A percentile compares a stretch with the other conserved stretches of the same genome.
These are phyloP conservation scores for Trichogramma dendrolimi DNA, from an alignment of 2,888 invertebrate species.

Conservation along the genomic window DNA sequence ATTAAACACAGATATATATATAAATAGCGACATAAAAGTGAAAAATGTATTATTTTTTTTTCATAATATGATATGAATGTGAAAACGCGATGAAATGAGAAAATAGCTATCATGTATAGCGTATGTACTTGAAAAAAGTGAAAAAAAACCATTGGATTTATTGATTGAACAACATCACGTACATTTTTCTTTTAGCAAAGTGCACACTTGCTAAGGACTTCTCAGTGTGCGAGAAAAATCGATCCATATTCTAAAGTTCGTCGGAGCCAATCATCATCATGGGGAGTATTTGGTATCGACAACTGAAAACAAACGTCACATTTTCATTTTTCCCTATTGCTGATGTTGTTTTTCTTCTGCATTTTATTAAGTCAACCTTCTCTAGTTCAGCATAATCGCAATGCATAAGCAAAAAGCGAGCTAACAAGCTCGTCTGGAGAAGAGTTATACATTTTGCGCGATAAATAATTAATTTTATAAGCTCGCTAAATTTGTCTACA, in stretches of 20 bases:
- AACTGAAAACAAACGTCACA: slow-evolving; percentile 28
- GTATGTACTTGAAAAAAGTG: neutral
- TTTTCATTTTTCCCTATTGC: slow-evolving; percentile 10
- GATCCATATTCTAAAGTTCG: slow-evolving; percentile 26
- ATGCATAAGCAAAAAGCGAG: too few species aligned
- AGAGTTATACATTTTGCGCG: too few species aligned
- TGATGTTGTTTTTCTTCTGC: neutral
- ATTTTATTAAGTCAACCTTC: too few species aligned
- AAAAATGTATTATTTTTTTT: neutral
- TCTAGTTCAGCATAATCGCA: too few species aligned
- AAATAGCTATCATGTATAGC: too few species aligned
- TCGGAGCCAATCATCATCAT: slow-evolving; percentile 28
- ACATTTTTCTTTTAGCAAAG: slow-evolving; percentile 21
- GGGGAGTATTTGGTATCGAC: slow-evolving; percentile 30
- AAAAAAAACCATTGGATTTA: slow-evolving; percentile 9
- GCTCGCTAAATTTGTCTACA: too few species aligned
- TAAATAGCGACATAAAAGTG: neutral
- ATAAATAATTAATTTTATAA: too few species aligned
- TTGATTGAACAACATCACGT: slow-evolving; percentile 23
- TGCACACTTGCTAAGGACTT: neutral
- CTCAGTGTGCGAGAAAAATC: slow-evolving; percentile 4
- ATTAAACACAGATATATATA: too few species aligned
- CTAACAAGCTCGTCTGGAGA: too few species aligned
- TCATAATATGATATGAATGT: neutral
- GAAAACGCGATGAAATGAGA: too few species aligned